These are phyloP conservation scores for Anas flavirostris DNA, from an alignment of 2,797 vertebrate genomes.

Conservation along the genomic window DNA sequence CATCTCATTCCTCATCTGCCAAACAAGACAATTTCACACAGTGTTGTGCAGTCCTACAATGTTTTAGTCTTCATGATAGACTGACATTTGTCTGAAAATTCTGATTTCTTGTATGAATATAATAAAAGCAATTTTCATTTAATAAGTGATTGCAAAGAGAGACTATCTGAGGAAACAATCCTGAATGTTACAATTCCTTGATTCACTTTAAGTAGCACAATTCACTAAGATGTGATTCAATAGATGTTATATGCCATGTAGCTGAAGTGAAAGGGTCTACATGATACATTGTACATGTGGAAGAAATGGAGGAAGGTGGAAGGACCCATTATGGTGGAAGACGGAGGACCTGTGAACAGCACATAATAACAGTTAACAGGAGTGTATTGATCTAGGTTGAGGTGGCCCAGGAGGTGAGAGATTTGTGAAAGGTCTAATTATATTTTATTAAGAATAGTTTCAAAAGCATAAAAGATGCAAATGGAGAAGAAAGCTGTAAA, in stretches of 20 bases:
- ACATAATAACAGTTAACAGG: slow-evolving; percentile 29
- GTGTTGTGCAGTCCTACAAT: neutral
- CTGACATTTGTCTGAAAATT: neutral
- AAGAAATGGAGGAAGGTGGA: neutral
- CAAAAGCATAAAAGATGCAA: slow-evolving; percentile 24
- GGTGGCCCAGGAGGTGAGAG: slow-evolving; percentile 36
- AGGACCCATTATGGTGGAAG: neutral
- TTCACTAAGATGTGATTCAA: neutral
- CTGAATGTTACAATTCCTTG: neutral
- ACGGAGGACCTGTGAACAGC: slow-evolving; percentile 9
- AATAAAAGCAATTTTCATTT: slow-evolving; percentile 28
- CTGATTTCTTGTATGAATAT: slow-evolving; percentile 5
- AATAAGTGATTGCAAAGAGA: neutral
- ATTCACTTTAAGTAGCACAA: neutral
- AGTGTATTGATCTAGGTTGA: slow-evolving; percentile 34
- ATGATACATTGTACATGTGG: rapidly evolving
- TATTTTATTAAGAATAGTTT: slow-evolving; percentile 50
- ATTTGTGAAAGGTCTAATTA: slow-evolving; percentile 19
- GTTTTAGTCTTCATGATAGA: neutral
- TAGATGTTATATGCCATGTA: neutral
- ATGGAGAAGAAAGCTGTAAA: neutral
- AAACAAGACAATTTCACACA: neutral
- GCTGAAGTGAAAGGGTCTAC: neutral
- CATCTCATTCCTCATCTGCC: neutral
- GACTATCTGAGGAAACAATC: neutral